A percentile compares a stretch with the other conserved stretches of the same genome.
phyloP scores from a whole-genome alignment of 2,797 vertebrate species.

The Sarcoramphus papa region DNA sequence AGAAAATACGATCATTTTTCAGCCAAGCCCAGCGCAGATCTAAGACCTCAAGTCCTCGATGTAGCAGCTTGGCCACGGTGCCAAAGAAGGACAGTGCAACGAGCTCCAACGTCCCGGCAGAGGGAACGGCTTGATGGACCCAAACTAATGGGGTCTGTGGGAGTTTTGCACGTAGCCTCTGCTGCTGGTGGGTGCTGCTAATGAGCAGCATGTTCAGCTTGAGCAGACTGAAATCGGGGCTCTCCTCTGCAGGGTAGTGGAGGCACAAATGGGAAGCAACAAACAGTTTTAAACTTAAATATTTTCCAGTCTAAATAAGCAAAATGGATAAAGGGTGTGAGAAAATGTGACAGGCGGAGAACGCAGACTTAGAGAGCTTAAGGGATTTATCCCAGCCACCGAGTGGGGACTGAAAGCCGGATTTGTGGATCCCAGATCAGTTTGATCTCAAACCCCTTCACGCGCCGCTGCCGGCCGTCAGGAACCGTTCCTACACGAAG shows the following conservation, averaged over 20 bases:
- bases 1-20: not conserved
- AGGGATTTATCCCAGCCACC: not conserved
- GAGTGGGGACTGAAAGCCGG: not conserved
- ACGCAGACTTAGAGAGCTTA: not conserved
- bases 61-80: not conserved
- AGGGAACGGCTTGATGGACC: not conserved
- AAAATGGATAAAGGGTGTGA: not conserved
- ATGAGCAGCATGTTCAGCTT: accelerated
- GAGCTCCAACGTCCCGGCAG: not conserved
- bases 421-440: not conserved
- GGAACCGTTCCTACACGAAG: accelerated
- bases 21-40: not conserved
- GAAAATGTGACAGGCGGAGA: not conserved
- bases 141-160: not conserved
- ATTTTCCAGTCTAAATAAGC: not conserved
- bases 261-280: not conserved
- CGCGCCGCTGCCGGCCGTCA: accelerated
- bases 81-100: not conserved
- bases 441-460: not conserved
- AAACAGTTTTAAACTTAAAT: not conserved
- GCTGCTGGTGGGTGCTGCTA: not conserved
- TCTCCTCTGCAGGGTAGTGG: not conserved
- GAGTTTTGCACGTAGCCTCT: not conserved
- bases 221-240: not conserved
- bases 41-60: not conserved